These are phyloP conservation scores for Sebastes glaucus DNA, from an alignment of 2,797 vertebrate species.

Conservation along the genomic window DNA sequence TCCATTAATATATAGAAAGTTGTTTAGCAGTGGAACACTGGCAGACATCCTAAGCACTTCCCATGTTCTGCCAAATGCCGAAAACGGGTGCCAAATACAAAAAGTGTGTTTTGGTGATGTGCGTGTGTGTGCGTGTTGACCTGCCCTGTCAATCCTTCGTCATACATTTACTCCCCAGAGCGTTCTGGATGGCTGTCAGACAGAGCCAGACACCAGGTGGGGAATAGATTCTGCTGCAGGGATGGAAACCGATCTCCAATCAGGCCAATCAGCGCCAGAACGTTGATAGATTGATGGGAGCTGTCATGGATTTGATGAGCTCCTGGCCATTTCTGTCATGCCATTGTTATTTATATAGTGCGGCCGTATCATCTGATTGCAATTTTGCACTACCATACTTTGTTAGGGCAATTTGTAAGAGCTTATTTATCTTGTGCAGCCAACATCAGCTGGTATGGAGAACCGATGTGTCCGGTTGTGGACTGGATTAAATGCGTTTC, in stretches of 20 bases:
- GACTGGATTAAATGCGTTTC: conserved; percentile 70
- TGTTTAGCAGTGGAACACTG: conserved; percentile 9
- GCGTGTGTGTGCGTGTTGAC: conserved; percentile 32
- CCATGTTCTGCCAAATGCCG: conserved; percentile 25
- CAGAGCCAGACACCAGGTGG: conserved; percentile 71
- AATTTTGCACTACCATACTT: conserved; percentile 74
- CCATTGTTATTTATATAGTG: conserved; percentile 72
- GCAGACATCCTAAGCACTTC: neutral
- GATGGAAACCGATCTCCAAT: conserved; percentile 73
- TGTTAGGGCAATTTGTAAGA: conserved; percentile 76
- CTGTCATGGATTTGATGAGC: conserved; percentile 74
- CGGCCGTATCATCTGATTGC: conserved; percentile 75
- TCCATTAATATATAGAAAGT: neutral
- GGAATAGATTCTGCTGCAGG: conserved; percentile 60
- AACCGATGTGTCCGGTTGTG: conserved; percentile 52
- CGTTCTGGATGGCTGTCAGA: conserved; percentile 54
- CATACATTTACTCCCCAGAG: conserved; percentile 55
- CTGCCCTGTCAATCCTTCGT: conserved; percentile 62
- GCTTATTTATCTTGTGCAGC: conserved; percentile 76
- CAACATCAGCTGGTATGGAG: conserved; percentile 52
- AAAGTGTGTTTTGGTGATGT: conserved; percentile 19
- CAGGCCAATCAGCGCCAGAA: conserved; percentile 69
- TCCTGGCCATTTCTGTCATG: conserved; percentile 53
- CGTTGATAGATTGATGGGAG: conserved; percentile 78
- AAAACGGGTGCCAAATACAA: conserved; percentile 26